Conservation (phyloP, 2,113 vertebrate species). For the Echinops telfairi region DNA sequence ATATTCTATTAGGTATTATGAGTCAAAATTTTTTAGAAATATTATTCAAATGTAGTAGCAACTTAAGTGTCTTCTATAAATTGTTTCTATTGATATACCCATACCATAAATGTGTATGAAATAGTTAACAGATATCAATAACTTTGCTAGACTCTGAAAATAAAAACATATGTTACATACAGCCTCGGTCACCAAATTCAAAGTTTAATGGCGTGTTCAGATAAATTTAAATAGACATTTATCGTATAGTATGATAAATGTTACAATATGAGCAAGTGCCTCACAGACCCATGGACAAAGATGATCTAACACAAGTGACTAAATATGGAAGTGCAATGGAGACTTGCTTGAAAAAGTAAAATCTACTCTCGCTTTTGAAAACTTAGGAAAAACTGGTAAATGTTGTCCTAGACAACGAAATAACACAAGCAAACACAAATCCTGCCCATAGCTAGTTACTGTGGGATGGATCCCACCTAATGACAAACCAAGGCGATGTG, state of each 20-base stretch:
- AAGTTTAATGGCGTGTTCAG: too few relatives aligned
- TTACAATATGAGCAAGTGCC: constrained; percentile 13
- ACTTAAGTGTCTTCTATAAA: neutral
- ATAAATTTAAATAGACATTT: too few relatives aligned
- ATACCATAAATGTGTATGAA: too few relatives aligned
- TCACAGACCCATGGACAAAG: neutral
- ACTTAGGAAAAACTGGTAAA: neutral
- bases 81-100: constrained; percentile 16
- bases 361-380: neutral
- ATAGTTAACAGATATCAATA: too few relatives aligned
- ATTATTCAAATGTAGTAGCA: neutral
- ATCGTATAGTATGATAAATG: neutral
- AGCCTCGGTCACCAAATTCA: too few relatives aligned
- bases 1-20: too few relatives aligned
- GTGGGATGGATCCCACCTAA: neutral
- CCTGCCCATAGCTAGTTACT: neutral
- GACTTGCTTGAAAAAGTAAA: neutral
- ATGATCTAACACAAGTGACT: neutral
- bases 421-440: neutral
- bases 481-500: neutral
- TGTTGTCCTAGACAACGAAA: neutral
- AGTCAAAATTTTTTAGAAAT: too few relatives aligned
- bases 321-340: neutral
- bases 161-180: too few relatives aligned
- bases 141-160: too few relatives aligned